Conservation (phyloP, 2,797 vertebrate species). For the Pangasius djambal region DNA sequence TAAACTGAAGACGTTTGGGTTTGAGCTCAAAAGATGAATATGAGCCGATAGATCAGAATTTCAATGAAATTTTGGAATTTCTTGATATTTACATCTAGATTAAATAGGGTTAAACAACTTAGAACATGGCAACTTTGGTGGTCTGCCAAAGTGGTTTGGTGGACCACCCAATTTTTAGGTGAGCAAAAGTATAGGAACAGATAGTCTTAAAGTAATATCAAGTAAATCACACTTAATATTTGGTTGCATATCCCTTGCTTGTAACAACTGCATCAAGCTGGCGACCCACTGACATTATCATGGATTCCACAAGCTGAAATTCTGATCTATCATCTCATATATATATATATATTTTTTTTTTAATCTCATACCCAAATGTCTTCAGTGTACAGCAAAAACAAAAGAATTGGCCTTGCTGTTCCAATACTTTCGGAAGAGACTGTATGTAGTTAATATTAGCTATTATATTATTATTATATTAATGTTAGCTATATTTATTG, state of each 20-base stretch:
- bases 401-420: neutral
- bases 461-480: too few relatives aligned
- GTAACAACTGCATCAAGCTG: neutral
- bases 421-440: neutral
- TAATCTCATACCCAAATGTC: neutral
- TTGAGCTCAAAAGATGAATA: too few relatives aligned
- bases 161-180: neutral
- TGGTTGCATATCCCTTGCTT: neutral
- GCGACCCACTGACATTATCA: neutral
- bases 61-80: too few relatives aligned
- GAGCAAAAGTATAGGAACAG: neutral
- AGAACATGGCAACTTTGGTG: neutral
- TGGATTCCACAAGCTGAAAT: neutral
- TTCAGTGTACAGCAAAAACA: neutral
- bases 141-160: neutral
- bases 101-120: too few relatives aligned
- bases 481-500: neutral
- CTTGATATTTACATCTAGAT: too few relatives aligned
- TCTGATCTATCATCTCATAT: neutral
- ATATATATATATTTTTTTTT: too few relatives aligned
- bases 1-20: neutral
- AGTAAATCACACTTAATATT: neutral
- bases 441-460: neutral
- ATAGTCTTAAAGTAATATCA: neutral
- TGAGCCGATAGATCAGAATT: too few relatives aligned